phyloP scores from a whole-genome alignment of 2,888 invertebrate genomes.

The Podabrus alpinus region DNA sequence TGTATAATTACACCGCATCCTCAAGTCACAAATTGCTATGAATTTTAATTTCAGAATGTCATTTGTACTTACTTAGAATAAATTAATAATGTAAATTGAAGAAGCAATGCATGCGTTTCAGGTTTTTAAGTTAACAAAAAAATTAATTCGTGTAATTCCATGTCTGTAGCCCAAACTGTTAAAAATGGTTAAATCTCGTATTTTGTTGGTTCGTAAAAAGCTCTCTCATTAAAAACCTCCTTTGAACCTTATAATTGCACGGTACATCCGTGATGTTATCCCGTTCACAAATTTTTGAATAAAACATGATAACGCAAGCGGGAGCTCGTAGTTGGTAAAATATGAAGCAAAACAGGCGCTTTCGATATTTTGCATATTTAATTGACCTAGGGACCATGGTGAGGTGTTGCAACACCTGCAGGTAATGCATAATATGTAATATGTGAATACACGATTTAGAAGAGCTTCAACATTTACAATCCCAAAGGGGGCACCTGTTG shows the following conservation, averaged over 20 bases:
- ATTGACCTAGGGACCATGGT: constrained; percentile 7
- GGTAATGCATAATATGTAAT: constrained; percentile 6
- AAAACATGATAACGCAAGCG: constrained; percentile 13
- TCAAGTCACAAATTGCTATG: constrained; percentile 20
- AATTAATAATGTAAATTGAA: background rate
- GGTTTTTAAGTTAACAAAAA: background rate
- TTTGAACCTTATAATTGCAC: background rate
- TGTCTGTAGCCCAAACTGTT: background rate
- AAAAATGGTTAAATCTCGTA: background rate
- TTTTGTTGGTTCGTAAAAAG: background rate
- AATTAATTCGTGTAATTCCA: background rate
- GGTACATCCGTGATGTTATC: constrained; percentile 4
- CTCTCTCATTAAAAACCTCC: background rate
- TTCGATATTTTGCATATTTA: constrained; percentile 20
- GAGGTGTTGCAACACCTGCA: constrained; percentile 20
- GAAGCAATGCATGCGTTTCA: background rate
- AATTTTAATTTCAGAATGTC: constrained; percentile 12
- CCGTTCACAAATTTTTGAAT: constrained; percentile 14
- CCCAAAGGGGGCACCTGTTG: constrained; percentile 32
- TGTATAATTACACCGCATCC: constrained; percentile 19
- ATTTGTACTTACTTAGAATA: constrained; percentile 15
- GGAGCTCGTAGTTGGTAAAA: constrained; percentile 6
- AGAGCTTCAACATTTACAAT: constrained; percentile 16
- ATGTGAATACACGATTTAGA: constrained; percentile 12
- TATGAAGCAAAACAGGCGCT: constrained; percentile 7